Base-by-base conservation (phyloP, 1,140 invertebrate species). In the Drosophila auraria region DNA sequence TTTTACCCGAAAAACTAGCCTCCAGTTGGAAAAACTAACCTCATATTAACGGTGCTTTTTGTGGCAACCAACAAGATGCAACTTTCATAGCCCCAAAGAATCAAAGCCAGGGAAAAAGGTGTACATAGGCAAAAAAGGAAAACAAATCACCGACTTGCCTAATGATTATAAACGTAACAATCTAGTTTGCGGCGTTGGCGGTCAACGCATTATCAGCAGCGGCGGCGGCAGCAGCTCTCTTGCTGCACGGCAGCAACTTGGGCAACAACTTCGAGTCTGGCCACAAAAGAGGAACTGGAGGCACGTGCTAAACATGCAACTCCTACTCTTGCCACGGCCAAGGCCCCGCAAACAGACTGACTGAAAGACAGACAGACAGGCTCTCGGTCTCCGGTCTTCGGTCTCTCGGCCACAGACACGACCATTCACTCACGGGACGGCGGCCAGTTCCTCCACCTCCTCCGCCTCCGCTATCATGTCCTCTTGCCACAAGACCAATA, bases 251-350 rank as follows among this genome's bases (percentile, higher is more conserved):
- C 78, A 82, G n/a, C 58, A 77, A 25, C 78, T 53, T 36, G 50
- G 23, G 42, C 77, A 69, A 59, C 61, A 77, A 30, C 27, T 51
- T 57, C 50, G 80, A 49, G 73, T 77, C 47, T 63, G 30, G 54
- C 54, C 36, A 57, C 72, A 56, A 51, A 77, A 59, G 73, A 59
- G 74, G 73, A 76, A 59, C 47, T 44, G 62, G 54, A 89, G 86
- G 86, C 86, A 89, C 86, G 86, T 89, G 86, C 86, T 89, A 89
- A 90, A 89, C 84, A 89, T 89, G 84, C 84, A 89, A 89, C 84
- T 89, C 84, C 84, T 89, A 90, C 84, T 89, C 86, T 90, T 84
- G 61, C 84, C 83, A 89, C 83, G 81, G 71, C 80, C 70, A 79
- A 71, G 76, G 56, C 63, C 79, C 36, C 56, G 12, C 82, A 75